Percentiles rank a stretch among this genome's conserved stretches.
phyloP scores from a whole-genome alignment of 2,797 vertebrate genomes.

The Rhodeus uyekii region DNA sequence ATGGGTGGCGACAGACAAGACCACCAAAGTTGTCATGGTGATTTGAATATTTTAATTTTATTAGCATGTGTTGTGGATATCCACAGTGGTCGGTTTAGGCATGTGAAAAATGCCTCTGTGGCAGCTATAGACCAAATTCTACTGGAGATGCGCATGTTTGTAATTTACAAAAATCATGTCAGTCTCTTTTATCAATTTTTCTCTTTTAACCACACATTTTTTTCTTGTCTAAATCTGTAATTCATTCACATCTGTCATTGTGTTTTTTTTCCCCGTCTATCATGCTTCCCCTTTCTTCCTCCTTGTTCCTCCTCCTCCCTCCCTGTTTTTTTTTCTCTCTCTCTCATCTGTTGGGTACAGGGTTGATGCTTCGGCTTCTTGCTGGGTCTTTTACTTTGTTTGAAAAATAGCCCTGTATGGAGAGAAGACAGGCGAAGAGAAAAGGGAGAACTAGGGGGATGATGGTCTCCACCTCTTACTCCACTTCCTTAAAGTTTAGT shows the following conservation, averaged over 20 bases:
- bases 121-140: background rate
- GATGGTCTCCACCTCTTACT: constrained; percentile 6
- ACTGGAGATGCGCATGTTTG: background rate
- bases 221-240: background rate
- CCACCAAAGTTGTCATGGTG: background rate
- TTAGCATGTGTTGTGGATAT: constrained; percentile 26
- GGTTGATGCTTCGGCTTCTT: constrained; percentile 12
- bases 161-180: constrained; percentile 11
- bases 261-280: background rate
- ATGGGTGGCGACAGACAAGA: background rate
- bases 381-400: constrained; percentile 22
- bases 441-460: constrained; percentile 32
- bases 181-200: too few relatives aligned
- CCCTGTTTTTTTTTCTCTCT: constrained; percentile 1
- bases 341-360: constrained; percentile 23
- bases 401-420: constrained; percentile 21
- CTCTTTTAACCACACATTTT: background rate
- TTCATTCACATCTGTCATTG: background rate
- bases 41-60: constrained; percentile 30
- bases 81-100: background rate
- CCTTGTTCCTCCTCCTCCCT: too few relatives aligned
- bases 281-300: background rate
- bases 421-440: background rate
- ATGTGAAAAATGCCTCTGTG: constrained; percentile 7
- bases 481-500: constrained; percentile 12